These are phyloP conservation scores for Pseudomyrmex gracilis DNA, from an alignment of 1,140 invertebrate genomes.

Conservation along the genomic window DNA sequence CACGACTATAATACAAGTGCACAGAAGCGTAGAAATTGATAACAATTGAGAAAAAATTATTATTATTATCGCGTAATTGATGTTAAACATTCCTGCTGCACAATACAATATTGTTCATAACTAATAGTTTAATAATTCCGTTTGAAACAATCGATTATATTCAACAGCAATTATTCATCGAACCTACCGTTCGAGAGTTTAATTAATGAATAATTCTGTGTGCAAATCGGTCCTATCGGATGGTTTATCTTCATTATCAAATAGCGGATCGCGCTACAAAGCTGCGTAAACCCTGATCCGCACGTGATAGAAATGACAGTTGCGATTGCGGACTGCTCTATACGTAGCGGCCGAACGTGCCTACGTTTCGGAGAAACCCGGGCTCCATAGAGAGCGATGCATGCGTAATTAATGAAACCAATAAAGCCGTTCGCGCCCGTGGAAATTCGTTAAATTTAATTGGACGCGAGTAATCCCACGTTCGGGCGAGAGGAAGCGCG, in stretches of 20 bases:
- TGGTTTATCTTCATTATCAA: not conserved
- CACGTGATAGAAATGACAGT: constrained; percentile 51
- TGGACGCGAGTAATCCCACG: constrained; percentile 81
- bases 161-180: no score
- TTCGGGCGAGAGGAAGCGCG: constrained; percentile 34
- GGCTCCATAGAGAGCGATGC: constrained; percentile 64
- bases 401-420: constrained; percentile 85
- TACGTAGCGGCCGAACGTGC: constrained; percentile 43
- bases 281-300: constrained; percentile 30
- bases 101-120: not conserved
- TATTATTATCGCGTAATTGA: no score
- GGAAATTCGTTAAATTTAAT: constrained; percentile 84
- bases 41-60: no score
- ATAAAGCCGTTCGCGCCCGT: constrained; percentile 79
- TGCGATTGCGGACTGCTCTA: constrained; percentile 14
- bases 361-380: constrained; percentile 55
- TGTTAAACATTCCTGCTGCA: no score
- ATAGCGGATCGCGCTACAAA: not conserved
- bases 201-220: constrained; percentile 4
- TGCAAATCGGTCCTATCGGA: not conserved
- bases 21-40: not conserved
- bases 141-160: not conserved
- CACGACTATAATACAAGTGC: constrained; percentile 7
- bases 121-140: not conserved
- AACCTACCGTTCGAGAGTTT: not conserved